These are phyloP conservation scores for Cossypha polioptera DNA, from an alignment of 2,797 vertebrate genomes.

Conservation along the genomic window DNA sequence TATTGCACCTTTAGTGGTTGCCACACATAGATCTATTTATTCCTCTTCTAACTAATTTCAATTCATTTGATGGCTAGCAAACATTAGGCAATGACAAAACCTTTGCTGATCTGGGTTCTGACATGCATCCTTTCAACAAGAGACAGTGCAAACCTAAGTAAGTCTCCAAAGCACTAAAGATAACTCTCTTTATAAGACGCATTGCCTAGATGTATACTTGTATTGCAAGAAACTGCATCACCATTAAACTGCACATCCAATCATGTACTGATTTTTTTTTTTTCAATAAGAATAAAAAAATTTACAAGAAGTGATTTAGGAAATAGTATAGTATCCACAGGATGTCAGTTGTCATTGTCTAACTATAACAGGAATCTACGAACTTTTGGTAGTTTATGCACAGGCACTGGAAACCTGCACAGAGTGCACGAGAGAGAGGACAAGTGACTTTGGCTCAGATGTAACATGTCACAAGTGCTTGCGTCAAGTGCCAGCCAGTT, in stretches of 20 bases:
- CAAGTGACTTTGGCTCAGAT: conserved; percentile 40
- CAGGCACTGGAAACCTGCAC: not conserved
- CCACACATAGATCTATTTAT: not conserved
- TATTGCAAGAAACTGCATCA: not conserved
- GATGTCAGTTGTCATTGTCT: not conserved
- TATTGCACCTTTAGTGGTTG: not conserved
- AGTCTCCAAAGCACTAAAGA: not conserved
- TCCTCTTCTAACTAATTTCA: not conserved
- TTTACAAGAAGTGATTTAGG: not conserved
- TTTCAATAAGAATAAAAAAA: not conserved
- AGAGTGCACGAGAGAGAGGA: conserved; percentile 9
- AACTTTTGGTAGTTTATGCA: not conserved
- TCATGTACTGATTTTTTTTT: not conserved
- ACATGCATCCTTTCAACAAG: not conserved
- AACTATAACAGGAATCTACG: not conserved
- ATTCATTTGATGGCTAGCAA: not conserved
- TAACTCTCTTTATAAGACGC: not conserved
- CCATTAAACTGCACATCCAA: not conserved
- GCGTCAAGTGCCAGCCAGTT: conserved; percentile 55
- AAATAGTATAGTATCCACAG: not conserved
- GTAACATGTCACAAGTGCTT: conserved; percentile 58
- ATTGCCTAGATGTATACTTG: not conserved
- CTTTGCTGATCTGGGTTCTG: not conserved
- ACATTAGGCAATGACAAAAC: not conserved
- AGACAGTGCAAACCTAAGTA: not conserved